Conservation (phyloP, 2,797 vertebrate species). For the Delichon dasypus region DNA sequence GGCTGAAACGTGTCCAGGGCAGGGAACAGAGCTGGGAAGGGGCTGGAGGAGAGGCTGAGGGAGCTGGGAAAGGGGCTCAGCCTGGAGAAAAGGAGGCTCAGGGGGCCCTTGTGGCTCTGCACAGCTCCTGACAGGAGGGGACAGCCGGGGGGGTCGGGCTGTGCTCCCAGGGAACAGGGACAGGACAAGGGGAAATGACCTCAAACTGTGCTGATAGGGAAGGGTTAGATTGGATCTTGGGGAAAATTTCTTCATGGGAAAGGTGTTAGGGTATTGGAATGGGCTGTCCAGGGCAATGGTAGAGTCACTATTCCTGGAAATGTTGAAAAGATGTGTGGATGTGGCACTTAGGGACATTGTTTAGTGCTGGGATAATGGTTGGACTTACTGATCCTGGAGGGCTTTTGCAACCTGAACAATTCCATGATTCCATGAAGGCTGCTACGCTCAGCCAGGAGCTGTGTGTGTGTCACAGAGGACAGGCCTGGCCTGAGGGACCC, state of each 20-base stretch:
- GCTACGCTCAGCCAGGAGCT: not conserved
- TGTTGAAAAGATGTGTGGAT: not conserved
- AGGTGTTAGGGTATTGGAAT: too few relatives aligned
- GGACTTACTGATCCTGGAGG: not conserved
- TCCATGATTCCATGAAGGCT: not conserved
- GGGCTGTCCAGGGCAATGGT: not conserved
- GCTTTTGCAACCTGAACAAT: not conserved
- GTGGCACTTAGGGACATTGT: not conserved
- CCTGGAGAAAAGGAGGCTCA: not conserved
- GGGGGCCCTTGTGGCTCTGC: not conserved
- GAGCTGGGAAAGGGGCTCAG: not conserved
- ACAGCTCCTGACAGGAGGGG: not conserved
- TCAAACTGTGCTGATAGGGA: not conserved
- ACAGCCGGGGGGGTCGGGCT: rapidly evolving
- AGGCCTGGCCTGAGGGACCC: not conserved
- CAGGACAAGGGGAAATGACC: rapidly evolving
- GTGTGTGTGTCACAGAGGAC: rapidly evolving
- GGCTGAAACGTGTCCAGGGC: rapidly evolving
- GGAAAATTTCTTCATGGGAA: not conserved
- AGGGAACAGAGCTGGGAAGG: not conserved
- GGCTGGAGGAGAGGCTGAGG: not conserved
- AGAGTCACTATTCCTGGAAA: not conserved
- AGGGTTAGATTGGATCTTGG: not conserved
- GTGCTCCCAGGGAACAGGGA: not conserved
- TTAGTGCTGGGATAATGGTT: not conserved